These are phyloP conservation scores for Spheniscus humboldti DNA, from an alignment of 2,797 vertebrate genomes.

Conservation along the genomic window DNA sequence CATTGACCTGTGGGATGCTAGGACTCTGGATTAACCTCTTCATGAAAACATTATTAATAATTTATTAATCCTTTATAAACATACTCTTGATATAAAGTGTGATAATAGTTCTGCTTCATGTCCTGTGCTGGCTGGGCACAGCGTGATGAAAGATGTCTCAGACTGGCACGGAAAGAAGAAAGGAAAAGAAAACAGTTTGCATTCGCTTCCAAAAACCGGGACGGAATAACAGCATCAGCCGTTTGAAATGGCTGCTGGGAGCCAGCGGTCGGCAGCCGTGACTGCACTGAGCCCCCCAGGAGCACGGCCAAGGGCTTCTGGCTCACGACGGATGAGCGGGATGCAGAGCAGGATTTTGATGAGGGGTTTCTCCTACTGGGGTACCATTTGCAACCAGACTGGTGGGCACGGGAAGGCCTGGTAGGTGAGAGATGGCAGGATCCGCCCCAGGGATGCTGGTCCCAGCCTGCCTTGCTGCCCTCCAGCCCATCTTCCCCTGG, in stretches of 20 bases:
- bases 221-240: not conserved
- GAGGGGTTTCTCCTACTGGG: not conserved
- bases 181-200: not conserved
- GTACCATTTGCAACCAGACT: not conserved
- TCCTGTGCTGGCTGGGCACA: not conserved
- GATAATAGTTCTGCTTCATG: not conserved
- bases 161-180: not conserved
- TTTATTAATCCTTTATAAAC: conserved; percentile 47
- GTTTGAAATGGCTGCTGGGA: not conserved
- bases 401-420: not conserved
- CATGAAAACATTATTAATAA: conserved; percentile 29
- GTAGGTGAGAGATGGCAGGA: not conserved
- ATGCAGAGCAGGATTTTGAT: not conserved
- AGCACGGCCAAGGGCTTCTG: fast-evolving
- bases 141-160: not conserved
- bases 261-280: fast-evolving
- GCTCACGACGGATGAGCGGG: not conserved
- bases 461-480: not conserved
- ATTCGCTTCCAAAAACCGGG: not conserved
- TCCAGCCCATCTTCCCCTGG: not conserved
- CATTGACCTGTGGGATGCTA: not conserved
- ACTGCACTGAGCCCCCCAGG: not conserved
- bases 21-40: not conserved
- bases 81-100: conserved; percentile 18
- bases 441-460: fast-evolving